A percentile compares a stretch with the other conserved stretches of the same genome.
phyloP scores from a whole-genome alignment of 2,797 vertebrate genomes.

The Apogon hyalosoma region DNA sequence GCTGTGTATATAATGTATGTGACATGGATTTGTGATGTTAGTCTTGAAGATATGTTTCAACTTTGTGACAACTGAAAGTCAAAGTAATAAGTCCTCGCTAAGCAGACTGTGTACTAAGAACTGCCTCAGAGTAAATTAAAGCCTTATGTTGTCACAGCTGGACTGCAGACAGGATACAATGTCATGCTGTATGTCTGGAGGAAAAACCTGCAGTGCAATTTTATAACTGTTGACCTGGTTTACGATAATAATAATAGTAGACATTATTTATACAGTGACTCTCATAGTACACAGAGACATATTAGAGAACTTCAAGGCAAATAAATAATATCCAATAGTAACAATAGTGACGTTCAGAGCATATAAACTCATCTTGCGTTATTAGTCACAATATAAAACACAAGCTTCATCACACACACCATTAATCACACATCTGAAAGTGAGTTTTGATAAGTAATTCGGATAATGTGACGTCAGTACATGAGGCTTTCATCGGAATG shows the following conservation, averaged over 20 bases:
- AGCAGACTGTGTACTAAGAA: constrained; percentile 39
- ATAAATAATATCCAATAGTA: too few relatives aligned
- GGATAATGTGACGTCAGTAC: too few relatives aligned
- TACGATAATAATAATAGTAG: not conserved
- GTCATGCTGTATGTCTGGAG: constrained; percentile 18
- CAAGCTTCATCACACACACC: too few relatives aligned
- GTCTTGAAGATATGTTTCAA: constrained; percentile 49
- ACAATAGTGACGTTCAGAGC: too few relatives aligned
- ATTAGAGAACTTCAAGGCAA: too few relatives aligned
- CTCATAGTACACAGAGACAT: too few relatives aligned
- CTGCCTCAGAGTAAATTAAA: constrained; percentile 53
- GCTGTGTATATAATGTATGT: constrained; percentile 48
- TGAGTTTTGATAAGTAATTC: too few relatives aligned
- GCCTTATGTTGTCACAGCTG: constrained; percentile 49
- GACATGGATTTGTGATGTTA: constrained; percentile 57
- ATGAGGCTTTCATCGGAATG: too few relatives aligned
- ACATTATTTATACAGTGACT: too few relatives aligned
- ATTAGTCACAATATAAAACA: too few relatives aligned
- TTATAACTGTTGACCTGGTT: constrained; percentile 27
- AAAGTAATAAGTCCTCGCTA: constrained; percentile 48
- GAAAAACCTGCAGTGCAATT: constrained; percentile 38
- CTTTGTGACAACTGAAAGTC: constrained; percentile 42
- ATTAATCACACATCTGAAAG: too few relatives aligned
- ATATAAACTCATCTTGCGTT: too few relatives aligned
- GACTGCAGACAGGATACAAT: constrained; percentile 35